Evolutionary conservation across 1,140 invertebrate genomes (phyloP), one percentile per base, ranked within the genome.

Genomic region (Popillia japonica): DNA sequence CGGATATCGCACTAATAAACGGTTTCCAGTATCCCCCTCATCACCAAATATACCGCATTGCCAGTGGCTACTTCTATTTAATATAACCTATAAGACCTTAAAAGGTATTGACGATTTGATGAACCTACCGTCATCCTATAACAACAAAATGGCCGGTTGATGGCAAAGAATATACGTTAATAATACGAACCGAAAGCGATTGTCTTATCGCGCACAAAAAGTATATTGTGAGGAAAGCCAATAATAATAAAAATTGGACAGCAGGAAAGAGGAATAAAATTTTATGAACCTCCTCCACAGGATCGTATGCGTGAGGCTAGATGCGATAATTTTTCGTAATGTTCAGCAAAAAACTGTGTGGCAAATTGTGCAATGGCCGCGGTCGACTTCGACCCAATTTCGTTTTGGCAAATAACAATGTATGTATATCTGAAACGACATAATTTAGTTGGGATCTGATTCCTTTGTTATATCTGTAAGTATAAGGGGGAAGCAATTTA

Each of bases 181-280:
- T 68, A 20, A 27, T 34, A 34, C 61, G 8, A 27, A 68, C 61
- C 22, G 27, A 27, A 68, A 68, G 61, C 22, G 22, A 68, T 9
- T 68, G 61, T 22, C 22, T 68, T 68, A 68, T 68, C 61, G 61
- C 22, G 61, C 61, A 68, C 61, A 68, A 68, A 68, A 68, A 27
- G 22, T 68, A 68, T 68, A 17, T 48, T 14, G 27, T 68, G 61
- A 68, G 61, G 22, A 9, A 34, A 20, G 22, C 61, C 61, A 68
- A 68, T 68, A 68, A 68, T 68, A 68, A 34, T 68, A 68, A 68
- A 68, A 68, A 68, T 68, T 68, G 61, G 61, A 68, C 61, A 68
- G 20, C 61, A 68, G 27, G 61, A 34, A 23, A 34, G 20, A 68
- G 20, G 61, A 68, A 68, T 68, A 68, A 68, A 68, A 27, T 68